phyloP scores from a whole-genome alignment of 1,140 invertebrate species.

The Eumaeus atala region DNA sequence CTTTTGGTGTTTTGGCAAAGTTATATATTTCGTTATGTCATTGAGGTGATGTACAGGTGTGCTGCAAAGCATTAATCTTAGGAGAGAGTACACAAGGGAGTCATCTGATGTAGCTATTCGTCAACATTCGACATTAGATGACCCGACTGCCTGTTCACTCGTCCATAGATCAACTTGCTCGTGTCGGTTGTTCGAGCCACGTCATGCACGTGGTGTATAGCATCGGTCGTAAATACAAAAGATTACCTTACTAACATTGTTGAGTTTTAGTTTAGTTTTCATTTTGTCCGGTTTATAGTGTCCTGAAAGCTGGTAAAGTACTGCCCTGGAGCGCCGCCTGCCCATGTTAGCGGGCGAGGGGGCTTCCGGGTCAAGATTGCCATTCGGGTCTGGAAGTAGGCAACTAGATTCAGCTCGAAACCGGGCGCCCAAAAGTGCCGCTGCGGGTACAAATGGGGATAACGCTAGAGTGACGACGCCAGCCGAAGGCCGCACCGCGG shows the following conservation, averaged over 20 bases:
- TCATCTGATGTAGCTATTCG: too few relatives aligned
- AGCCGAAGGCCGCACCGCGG: slow-evolving; percentile 74
- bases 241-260: slow-evolving; percentile 85
- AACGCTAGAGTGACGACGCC: slow-evolving; percentile 75
- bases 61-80: too few relatives aligned
- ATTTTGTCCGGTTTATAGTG: slow-evolving; percentile 95
- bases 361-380: slow-evolving; percentile 87
- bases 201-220: too few relatives aligned
- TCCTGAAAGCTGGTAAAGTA: slow-evolving; percentile 96
- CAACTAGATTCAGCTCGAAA: slow-evolving; percentile 80
- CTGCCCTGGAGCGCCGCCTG: slow-evolving; percentile 91
- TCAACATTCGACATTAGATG: too few relatives aligned
- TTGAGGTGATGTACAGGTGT: too few relatives aligned
- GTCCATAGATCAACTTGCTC: too few relatives aligned
- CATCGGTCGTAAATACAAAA: slow-evolving; percentile 10
- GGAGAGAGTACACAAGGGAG: too few relatives aligned
- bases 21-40: too few relatives aligned
- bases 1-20: too few relatives aligned
- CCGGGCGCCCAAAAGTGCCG: slow-evolving; percentile 80
- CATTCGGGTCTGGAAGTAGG: slow-evolving; percentile 86
- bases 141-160: too few relatives aligned
- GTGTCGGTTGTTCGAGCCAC: too few relatives aligned
- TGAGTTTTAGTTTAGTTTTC: slow-evolving; percentile 95
- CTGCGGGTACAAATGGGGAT: slow-evolving; percentile 80
- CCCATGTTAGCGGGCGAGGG: slow-evolving; percentile 91